phyloP scores from a whole-genome alignment of 2,888 invertebrate genomes.

The Linnaemya vulpina region DNA sequence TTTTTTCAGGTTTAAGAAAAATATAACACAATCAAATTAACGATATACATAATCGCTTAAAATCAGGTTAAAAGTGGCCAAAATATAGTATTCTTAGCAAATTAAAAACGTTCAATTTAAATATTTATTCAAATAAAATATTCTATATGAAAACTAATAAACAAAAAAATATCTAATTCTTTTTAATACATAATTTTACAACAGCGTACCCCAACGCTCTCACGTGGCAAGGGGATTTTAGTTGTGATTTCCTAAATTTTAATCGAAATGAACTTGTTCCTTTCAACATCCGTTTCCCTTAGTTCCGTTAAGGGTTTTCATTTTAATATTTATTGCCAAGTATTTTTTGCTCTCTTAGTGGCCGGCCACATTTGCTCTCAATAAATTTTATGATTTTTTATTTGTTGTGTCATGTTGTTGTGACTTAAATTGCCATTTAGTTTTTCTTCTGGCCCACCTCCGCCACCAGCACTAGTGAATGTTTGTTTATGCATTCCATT shows the following conservation, averaged over 20 bases:
- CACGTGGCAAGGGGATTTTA: neutral
- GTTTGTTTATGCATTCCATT: conserved; percentile 57
- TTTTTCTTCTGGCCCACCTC: conserved; percentile 27
- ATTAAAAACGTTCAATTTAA: too few species aligned
- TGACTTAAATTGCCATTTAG: conserved; percentile 59
- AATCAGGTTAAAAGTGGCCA: too few species aligned
- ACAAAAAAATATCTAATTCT: too few species aligned
- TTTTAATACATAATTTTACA: too few species aligned
- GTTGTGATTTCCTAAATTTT: neutral
- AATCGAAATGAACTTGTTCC: neutral
- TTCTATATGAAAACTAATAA: too few species aligned
- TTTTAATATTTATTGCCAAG: neutral
- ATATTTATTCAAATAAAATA: too few species aligned
- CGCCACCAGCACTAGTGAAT: neutral
- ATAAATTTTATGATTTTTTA: conserved; percentile 68
- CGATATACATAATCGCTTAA: too few species aligned
- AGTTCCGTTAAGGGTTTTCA: neutral
- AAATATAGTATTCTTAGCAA: too few species aligned
- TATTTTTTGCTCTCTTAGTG: neutral
- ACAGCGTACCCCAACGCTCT: neutral
- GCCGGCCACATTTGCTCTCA: conserved; percentile 31
- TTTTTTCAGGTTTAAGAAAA: neutral
- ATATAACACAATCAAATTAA: neutral
- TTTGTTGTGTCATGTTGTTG: conserved; percentile 60
- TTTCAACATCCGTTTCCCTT: neutral